phyloP scores from a whole-genome alignment of 2,797 vertebrate species.

The Xiphorhynchus erythropygius region DNA sequence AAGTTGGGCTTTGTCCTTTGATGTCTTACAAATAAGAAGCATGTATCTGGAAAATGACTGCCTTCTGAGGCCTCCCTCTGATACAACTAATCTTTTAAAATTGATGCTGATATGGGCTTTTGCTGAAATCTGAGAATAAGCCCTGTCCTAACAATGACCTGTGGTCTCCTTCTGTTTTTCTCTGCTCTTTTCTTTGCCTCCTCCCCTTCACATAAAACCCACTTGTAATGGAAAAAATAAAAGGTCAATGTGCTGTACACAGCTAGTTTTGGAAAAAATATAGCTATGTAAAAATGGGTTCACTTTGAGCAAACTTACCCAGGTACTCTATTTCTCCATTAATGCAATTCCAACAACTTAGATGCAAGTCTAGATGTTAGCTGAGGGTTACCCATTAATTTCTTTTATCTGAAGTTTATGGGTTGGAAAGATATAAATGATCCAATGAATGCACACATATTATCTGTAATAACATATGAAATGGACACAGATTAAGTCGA shows the following conservation, averaged over 20 bases:
- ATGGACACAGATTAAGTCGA: neutral
- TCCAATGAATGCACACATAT: neutral
- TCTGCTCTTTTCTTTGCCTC: neutral
- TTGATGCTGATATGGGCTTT: neutral
- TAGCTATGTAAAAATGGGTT: neutral
- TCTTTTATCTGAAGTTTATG: neutral
- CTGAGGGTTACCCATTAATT: neutral
- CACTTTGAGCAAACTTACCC: neutral
- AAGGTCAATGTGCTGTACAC: neutral
- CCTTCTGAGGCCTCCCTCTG: constrained; percentile 16
- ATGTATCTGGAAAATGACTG: neutral
- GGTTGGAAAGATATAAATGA: neutral
- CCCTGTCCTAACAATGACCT: neutral
- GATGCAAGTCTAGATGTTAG: neutral
- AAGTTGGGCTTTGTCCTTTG: constrained; percentile 17
- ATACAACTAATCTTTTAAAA: constrained; percentile 40
- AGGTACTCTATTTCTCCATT: neutral
- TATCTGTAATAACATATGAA: neutral
- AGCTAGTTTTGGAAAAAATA: neutral
- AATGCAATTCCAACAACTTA: neutral
- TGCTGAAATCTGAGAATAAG: neutral
- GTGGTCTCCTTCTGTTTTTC: neutral
- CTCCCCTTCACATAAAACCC: neutral
- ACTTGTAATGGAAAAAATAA: neutral
- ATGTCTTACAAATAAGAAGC: neutral